Conservation (phyloP, 1,140 invertebrate species). For the Temnothorax nylanderi region DNA sequence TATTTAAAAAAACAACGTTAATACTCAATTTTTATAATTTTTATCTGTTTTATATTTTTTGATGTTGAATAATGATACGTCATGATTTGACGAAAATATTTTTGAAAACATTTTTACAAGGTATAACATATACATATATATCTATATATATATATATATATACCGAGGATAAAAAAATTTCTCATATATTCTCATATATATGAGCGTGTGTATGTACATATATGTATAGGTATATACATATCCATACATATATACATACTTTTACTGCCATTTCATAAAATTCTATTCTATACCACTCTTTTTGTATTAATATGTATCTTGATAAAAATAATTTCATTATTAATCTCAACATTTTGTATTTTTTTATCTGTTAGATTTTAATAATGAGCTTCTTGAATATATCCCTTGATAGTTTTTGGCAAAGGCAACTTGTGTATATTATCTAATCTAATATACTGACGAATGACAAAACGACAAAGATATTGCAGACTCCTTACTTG, state of each 20-base stretch:
- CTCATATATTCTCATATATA: background rate
- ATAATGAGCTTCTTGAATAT: slow-evolving; percentile 87
- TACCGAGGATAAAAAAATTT: background rate
- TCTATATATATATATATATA: background rate
- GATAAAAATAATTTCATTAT: slow-evolving; percentile 42
- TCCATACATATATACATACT: background rate
- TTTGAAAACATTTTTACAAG: background rate
- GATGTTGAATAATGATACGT: background rate
- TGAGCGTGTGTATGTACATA: background rate
- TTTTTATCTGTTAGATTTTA: slow-evolving; percentile 65
- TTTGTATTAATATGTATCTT: slow-evolving; percentile 7
- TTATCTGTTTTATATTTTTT: slow-evolving; percentile 5
- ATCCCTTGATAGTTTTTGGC: slow-evolving; percentile 89
- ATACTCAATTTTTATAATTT: slow-evolving; percentile 10
- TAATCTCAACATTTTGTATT: background rate
- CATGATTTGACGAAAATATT: slow-evolving; percentile 1
- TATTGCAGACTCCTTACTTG: slow-evolving; percentile 91
- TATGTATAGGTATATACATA: background rate
- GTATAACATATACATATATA: background rate
- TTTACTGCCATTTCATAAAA: slow-evolving; percentile 6
- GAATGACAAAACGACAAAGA: slow-evolving; percentile 92
- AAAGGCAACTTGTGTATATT: slow-evolving; percentile 91
- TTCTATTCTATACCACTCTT: slow-evolving; percentile 10
- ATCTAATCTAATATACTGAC: slow-evolving; percentile 90
- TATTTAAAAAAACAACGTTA: background rate